These are phyloP conservation scores for Candoia aspera DNA, from an alignment of 2,113 vertebrate species.

Conservation along the genomic window DNA sequence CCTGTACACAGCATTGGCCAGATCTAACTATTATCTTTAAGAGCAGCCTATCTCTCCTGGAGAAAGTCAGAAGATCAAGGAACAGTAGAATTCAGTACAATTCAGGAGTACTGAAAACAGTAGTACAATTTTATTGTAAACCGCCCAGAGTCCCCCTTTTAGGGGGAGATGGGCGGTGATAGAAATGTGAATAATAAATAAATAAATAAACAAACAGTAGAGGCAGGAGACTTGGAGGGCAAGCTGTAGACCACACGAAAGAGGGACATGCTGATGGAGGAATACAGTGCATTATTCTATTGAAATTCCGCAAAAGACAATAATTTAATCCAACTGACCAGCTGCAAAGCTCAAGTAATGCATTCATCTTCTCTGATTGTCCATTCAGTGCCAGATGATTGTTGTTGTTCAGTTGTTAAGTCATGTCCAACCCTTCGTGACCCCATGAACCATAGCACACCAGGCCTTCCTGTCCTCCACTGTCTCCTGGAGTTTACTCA, in stretches of 20 bases:
- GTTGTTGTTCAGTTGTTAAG: no score
- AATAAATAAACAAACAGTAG: no score
- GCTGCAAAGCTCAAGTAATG: not conserved
- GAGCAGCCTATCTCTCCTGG: not conserved
- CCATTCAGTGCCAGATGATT: not conserved
- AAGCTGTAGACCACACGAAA: not conserved
- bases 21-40: not conserved
- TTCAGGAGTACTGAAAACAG: no score
- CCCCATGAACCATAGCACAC: no score
- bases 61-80: not conserved
- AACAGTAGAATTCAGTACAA: no score
- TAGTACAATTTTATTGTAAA: no score
- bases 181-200: no score
- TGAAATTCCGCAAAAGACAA: not conserved
- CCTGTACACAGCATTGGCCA: not conserved
- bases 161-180: no score
- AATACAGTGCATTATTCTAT: not conserved
- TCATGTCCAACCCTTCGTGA: no score
- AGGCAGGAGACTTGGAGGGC: not conserved
- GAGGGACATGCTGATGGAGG: not conserved
- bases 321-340: not conserved
- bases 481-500: no score
- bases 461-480: no score
- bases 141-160: no score
- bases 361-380: not conserved